Evolutionary conservation across 1,140 invertebrate genomes (phyloP), one percentile per base, ranked within the genome.

Genomic region (Drosophila jambulina): DNA sequence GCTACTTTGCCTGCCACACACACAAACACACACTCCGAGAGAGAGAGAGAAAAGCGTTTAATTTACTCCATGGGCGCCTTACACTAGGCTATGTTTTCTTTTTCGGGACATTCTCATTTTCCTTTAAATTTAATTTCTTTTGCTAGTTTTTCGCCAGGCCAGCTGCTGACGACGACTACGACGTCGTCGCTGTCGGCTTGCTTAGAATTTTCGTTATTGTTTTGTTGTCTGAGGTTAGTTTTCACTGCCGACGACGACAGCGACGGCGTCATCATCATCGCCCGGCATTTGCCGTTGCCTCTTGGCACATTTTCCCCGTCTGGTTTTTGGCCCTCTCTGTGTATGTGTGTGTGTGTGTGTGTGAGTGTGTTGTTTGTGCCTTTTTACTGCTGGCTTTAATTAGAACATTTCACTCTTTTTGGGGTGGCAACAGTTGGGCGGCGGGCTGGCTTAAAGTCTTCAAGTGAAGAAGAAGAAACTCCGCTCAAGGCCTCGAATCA

Each of bases 171-270:
- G 67, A 65, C 53, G 32, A 53, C 59, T 32, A 36, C 34, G 48
- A 36, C 59, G 59, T 34, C 57, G 67, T 40, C 62, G 67, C 23
- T 77, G 75, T 76, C 74, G 75, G 74, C 62, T 61, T 88, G 85
- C 84, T 90, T 90, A 88, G 84, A 87, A 90, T 90, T 90, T 87
- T 90, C 84, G 81, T 84, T 88, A 88, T 88, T 90, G 85, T 90
- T 72, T 88, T 88, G 84, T 88, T 88, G 84, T 88, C 84, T 88
- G 85, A 88, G 84, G 84, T 88, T 88, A 88, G 84, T 88, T 88
- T 87, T 88, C 85, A 88, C 80, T 87, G 84, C 80, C 83, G 83
- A 69, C 79, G 70, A 27, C 59, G 34, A 29, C 60, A n/a, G 10
- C 56, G 32, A 32, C 54, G 36, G 23, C 64, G 21, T 51, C 81